Conservation (phyloP, 2,113 vertebrate genomes). For the Calyptommatus sinebrachiatus region DNA sequence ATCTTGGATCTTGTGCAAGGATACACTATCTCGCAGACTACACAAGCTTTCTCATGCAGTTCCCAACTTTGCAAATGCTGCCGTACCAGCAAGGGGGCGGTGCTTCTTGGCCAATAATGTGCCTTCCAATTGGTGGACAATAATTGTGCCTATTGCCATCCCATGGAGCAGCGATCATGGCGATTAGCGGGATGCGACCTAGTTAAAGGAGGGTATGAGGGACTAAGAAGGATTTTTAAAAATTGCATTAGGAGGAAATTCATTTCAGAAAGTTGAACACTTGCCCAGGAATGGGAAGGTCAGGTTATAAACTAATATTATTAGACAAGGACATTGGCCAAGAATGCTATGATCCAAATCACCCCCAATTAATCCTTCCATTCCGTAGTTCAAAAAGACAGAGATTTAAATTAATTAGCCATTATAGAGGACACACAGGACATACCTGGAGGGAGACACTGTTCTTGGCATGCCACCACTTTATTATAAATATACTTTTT, state of each 20-base stretch:
- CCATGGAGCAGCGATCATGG: too few species aligned
- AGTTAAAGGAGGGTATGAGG: background rate
- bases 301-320: conserved; percentile 18
- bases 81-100: too few species aligned
- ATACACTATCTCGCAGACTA: too few species aligned
- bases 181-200: too few species aligned
- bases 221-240: background rate
- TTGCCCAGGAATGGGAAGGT: background rate
- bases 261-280: background rate
- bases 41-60: too few species aligned
- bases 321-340: conserved; percentile 14
- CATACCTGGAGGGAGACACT: background rate
- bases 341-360: background rate
- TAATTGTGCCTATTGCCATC: too few species aligned
- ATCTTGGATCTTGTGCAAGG: too few species aligned
- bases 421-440: background rate
- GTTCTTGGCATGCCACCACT: background rate
- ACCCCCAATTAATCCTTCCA: conserved; percentile 7
- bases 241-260: background rate
- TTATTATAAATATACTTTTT: background rate
- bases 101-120: too few species aligned
- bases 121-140: too few species aligned
- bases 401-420: conserved; percentile 1
- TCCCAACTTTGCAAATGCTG: too few species aligned
- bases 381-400: conserved; percentile 22